These are phyloP conservation scores for Eustalomyia histrio DNA, from an alignment of 2,888 invertebrate genomes.

Conservation along the genomic window DNA sequence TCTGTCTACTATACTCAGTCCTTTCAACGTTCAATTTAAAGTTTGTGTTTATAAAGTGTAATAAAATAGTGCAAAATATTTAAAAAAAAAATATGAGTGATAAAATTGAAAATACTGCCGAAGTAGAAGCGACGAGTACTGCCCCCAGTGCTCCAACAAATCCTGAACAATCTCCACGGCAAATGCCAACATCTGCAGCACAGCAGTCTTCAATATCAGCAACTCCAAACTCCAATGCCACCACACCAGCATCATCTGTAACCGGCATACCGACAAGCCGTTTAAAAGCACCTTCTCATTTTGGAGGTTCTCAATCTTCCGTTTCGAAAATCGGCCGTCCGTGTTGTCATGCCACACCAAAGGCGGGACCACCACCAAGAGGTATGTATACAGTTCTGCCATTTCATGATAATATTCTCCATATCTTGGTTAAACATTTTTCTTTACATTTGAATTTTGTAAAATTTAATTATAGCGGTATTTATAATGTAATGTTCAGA, in stretches of 20 bases:
- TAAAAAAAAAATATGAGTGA: conserved; percentile 70
- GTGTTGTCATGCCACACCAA: conserved; percentile 74
- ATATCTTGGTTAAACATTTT: no score
- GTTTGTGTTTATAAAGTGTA: background rate
- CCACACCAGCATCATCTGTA: conserved; percentile 72
- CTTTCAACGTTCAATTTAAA: conserved; percentile 4
- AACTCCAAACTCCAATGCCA: conserved; percentile 68
- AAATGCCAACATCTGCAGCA: conserved; percentile 40
- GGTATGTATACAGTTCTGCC: conserved; percentile 69
- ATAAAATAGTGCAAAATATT: conserved; percentile 31
- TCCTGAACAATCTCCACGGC: conserved; percentile 2
- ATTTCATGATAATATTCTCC: no score
- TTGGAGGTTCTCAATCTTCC: conserved; percentile 70
- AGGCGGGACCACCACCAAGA: conserved; percentile 76
- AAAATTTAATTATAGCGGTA: no score
- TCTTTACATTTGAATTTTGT: no score
- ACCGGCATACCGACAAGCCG: conserved; percentile 71
- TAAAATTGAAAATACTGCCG: conserved; percentile 55
- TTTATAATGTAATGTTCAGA: no score
- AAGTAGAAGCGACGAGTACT: conserved; percentile 11
- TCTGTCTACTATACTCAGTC: background rate
- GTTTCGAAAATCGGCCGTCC: conserved; percentile 75
- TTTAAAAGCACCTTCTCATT: conserved; percentile 71
- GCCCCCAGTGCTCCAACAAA: background rate
- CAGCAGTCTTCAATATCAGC: conserved; percentile 33